These are phyloP conservation scores for Plagodis pulveraria DNA, from an alignment of 2,888 invertebrate genomes.

Conservation along the genomic window DNA sequence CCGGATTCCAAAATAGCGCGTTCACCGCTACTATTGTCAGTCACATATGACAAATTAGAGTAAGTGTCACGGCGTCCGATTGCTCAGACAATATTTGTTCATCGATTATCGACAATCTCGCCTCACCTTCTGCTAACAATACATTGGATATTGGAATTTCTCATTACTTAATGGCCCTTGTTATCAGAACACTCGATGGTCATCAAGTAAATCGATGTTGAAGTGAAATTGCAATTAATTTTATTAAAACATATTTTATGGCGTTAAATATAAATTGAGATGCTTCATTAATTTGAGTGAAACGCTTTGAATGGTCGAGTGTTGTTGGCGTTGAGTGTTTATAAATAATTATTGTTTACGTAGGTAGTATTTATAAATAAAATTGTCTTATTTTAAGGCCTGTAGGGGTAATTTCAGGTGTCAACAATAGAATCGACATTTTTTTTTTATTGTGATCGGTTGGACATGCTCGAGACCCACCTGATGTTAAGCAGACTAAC, in stretches of 20 bases:
- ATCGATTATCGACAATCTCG: constrained; percentile 45
- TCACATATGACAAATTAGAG: constrained; percentile 12
- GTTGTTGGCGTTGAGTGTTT: not conserved
- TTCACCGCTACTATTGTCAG: not conserved
- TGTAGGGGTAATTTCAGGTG: no score
- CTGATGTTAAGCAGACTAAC: no score
- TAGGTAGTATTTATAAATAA: no score
- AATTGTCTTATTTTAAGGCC: no score
- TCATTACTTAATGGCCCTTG: constrained; percentile 43
- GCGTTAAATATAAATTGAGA: constrained; percentile 12
- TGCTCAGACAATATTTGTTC: constrained; percentile 45
- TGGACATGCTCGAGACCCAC: no score
- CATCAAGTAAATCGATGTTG: constrained; percentile 11
- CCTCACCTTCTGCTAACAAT: constrained; percentile 44
- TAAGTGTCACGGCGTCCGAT: constrained; percentile 26
- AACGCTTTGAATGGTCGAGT: not conserved
- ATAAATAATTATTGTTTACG: no score
- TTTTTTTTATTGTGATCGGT: no score
- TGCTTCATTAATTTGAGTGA: constrained; percentile 16
- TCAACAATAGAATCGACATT: no score
- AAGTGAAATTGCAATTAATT: constrained; percentile 9
- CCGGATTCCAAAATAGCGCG: no score
- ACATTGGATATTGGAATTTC: constrained; percentile 33
- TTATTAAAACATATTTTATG: constrained; percentile 14
- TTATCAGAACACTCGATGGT: constrained; percentile 17